phyloP scores from a whole-genome alignment of 1,140 invertebrate genomes.

The Dinoponera quadriceps region DNA sequence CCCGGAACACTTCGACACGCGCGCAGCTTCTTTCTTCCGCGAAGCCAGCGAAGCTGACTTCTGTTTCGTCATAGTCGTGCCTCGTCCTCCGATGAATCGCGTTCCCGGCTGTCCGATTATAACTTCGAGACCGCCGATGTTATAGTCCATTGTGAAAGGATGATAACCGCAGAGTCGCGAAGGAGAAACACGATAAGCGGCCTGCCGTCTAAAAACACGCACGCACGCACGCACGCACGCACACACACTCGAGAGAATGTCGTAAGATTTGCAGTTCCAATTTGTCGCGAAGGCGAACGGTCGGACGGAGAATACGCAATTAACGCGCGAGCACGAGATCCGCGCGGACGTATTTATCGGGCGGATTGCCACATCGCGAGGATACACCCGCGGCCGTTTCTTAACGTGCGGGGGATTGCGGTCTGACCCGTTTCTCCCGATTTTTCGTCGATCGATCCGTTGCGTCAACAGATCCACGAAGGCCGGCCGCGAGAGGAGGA shows the following conservation, averaged over 20 bases:
- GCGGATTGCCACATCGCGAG: conserved; percentile 46
- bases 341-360: conserved; percentile 62
- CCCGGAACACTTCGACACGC: no score
- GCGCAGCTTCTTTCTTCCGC: no score
- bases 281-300: conserved; percentile 29
- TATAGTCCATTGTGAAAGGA: no score
- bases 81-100: no score
- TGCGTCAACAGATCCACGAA: conserved; percentile 12
- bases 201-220: neutral
- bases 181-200: neutral
- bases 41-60: no score
- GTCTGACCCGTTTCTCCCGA: conserved; percentile 38
- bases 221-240: no score
- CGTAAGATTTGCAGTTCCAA: conserved; percentile 40
- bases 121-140: no score
- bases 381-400: neutral
- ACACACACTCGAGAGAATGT: conserved; percentile 6
- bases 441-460: conserved; percentile 36
- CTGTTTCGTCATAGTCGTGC: no score
- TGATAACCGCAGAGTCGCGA: neutral
- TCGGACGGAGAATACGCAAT: conserved; percentile 27
- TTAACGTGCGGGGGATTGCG: neutral
- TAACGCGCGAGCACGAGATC: conserved; percentile 64
- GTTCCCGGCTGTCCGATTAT: no score
- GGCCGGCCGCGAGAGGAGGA: neutral